Base-by-base conservation (phyloP, 1,140 invertebrate genomes). In the Lysiphlebus fabarum region DNA sequence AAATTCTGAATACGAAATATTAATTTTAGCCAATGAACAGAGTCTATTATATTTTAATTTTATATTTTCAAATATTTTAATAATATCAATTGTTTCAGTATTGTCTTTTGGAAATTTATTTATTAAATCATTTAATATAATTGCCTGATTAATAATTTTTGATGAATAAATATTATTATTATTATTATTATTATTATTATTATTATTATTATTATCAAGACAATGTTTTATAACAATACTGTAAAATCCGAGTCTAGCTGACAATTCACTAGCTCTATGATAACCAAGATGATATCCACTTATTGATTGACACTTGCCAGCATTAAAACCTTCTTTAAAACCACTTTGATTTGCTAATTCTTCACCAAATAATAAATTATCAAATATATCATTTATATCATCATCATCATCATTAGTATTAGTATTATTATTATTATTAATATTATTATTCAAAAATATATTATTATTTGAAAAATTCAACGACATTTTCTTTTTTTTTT, bases 61-160 rank as follows among this genome's bases (percentile, higher is more conserved):
- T 41, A 91, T 86, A 41, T 76, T 74, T 62, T 88, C 83, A 12
- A 85, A 69, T 36, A 75, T 68, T n/a, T 75, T 78, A 54, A 86
- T 67, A 62, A 90, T 83, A 70, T 91, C 87, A 36, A 82, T 70
- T 1, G 84, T 75, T 47, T 84, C 82, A 36, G 82, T 79, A 70
- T 91, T 91, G n/a, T 70, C 74, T 33, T 64, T 69, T 1, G 89
- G 88, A 76, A 90, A 90, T 17, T 72, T 59, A n/a, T 84, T 71
- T 60, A 91, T 84, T 14, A 84, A 70, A 12, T 81, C 67, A 43
- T 84, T 77, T 0, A 90, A 68, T 65, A 83, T 83, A 17, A 78
- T 64, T 37, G 87, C 74, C 40, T 78, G 73, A 43, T 79, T 80
- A 2, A 79, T n/a, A 33, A 83, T 67, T 80, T 85, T 87, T 12